phyloP scores from a whole-genome alignment of 1,140 invertebrate genomes.

The Planococcus citri region DNA sequence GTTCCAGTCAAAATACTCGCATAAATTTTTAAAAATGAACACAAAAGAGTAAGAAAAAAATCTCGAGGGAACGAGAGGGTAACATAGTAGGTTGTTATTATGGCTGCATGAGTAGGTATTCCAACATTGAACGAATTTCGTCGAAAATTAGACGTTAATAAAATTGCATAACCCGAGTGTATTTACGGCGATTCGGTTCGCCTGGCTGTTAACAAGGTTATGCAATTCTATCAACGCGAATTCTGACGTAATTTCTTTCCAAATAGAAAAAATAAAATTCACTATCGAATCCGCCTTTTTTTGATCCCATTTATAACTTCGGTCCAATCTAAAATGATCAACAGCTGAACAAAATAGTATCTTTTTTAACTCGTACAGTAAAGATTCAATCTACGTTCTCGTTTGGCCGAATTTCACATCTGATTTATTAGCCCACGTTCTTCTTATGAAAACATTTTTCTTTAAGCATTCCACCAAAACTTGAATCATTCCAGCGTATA shows the following conservation, averaged over 20 bases:
- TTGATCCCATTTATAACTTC: no score
- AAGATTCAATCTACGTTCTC: not conserved
- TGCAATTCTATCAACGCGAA: not conserved
- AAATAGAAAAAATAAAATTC: no score
- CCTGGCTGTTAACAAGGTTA: not conserved
- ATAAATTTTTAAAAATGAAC: no score
- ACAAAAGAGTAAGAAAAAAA: no score
- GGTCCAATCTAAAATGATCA: not conserved
- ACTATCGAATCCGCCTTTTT: not conserved
- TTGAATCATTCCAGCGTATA: constrained; percentile 2
- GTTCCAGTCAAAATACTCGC: no score
- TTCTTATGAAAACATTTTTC: not conserved
- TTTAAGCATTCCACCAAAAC: not conserved
- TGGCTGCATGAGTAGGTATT: no score
- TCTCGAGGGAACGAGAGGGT: no score
- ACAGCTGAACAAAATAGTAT: not conserved
- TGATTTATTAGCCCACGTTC: not conserved
- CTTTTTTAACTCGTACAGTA: not conserved
- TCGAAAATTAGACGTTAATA: not conserved
- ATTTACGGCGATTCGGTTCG: not conserved
- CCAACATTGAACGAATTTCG: not conserved
- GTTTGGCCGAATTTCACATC: not conserved
- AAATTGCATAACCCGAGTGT: not conserved
- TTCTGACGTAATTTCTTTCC: not conserved
- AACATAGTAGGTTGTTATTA: no score